Evolutionary conservation across 2,888 invertebrate genomes (phyloP).

Genomic region (Meganola albula): DNA sequence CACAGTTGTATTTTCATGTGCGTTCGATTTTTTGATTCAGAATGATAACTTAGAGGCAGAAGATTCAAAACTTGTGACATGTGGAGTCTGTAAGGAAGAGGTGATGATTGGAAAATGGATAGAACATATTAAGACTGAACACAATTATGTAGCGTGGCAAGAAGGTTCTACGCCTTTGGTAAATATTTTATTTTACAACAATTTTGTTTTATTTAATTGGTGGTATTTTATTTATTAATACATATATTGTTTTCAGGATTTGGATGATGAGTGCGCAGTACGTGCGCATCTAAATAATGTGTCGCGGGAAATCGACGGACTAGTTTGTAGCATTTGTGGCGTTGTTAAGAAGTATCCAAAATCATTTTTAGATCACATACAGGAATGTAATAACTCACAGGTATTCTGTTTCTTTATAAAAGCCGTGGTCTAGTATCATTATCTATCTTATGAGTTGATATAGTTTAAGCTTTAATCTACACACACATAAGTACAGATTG

Average conservation of each 20-base stretch:
- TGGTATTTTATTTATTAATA: neutral
- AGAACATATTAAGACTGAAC: conserved; percentile 37
- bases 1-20: too few species aligned
- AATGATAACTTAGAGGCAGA: too few species aligned
- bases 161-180: conserved; percentile 51
- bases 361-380: conserved; percentile 31
- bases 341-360: conserved; percentile 40
- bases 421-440: too few species aligned
- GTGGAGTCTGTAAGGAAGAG: conserved; percentile 33
- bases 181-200: too few species aligned
- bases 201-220: too few species aligned
- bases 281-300: conserved; percentile 32
- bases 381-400: conserved; percentile 21
- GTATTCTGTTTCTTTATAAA: too few species aligned
- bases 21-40: too few species aligned
- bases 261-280: conserved; percentile 30
- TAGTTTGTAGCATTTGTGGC: conserved; percentile 37
- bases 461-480: too few species aligned
- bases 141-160: conserved; percentile 51
- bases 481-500: too few species aligned
- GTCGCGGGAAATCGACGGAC: conserved; percentile 26
- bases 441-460: too few species aligned
- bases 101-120: conserved; percentile 32
- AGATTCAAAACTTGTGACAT: conserved; percentile 8
- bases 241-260: conserved; percentile 33